These are phyloP conservation scores for Urocolius indicus DNA, from an alignment of 2,113 vertebrate species.

Conservation along the genomic window DNA sequence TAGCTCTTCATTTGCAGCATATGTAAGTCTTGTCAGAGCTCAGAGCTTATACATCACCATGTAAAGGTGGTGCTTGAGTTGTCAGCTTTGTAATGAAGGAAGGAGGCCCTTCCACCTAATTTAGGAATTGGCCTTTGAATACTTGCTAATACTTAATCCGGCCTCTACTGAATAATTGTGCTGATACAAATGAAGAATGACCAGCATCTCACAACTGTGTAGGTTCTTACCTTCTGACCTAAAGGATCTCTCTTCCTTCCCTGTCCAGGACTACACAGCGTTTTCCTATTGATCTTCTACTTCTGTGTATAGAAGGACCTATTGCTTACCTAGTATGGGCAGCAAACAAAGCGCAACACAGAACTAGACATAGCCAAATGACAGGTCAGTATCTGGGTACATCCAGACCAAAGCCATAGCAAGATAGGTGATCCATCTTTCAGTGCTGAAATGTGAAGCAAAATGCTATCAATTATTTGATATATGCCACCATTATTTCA, in stretches of 20 bases:
- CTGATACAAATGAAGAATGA: background rate
- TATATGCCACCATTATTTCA: too few relatives aligned
- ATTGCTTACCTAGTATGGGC: background rate
- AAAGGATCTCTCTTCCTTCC: background rate
- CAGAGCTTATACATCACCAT: background rate
- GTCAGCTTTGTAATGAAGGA: background rate
- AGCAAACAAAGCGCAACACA: background rate
- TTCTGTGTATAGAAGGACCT: background rate
- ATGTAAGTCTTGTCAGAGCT: background rate
- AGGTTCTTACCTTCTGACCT: background rate
- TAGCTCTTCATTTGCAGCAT: conserved; percentile 8
- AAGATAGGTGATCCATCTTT: background rate
- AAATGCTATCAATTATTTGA: accelerated
- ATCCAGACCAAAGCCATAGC: background rate
- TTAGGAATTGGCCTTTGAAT: background rate
- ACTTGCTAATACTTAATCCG: background rate
- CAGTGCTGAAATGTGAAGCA: accelerated
- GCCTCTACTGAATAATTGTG: background rate
- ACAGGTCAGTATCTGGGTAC: too few relatives aligned
- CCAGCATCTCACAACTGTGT: background rate
- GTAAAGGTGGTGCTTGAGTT: background rate
- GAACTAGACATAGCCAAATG: background rate
- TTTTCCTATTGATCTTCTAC: background rate
- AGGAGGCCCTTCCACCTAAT: background rate
- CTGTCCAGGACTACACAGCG: background rate